Base-by-base conservation (phyloP, 2,888 invertebrate genomes). In the Meiosimyza decipiens region DNA sequence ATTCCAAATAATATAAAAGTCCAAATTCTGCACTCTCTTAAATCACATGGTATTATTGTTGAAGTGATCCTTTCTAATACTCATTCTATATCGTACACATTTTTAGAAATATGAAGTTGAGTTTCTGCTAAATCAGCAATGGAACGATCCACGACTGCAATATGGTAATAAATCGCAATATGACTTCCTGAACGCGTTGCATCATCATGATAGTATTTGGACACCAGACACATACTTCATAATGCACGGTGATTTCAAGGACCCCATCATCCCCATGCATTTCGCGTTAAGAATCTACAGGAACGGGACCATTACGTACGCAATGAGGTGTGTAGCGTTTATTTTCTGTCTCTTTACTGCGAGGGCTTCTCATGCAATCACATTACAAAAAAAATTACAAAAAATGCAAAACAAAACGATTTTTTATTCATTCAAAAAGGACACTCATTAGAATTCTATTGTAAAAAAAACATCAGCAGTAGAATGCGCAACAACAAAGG, bases 171-270 rank as follows among this genome's bases (percentile, higher is more conserved):
- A 93, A 87, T 95, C 94, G 80, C 91, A 92, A 83, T 95, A 94
- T 90, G 94, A 94, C 84, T 96, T 92, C 88, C 90, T 97, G 82
- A 97, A 97, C 89, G 97, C 95, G 78, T 94, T 97, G 83, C 96
- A 96, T 87, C 96, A 97, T 87, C 94, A 95, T 90, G 93, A 94
- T 86, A 92, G 95, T 85, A 94, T 96, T 86, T 96, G 96, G 96
- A 90, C 96, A 82, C 96, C 97, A 76, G 97, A 97, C 89, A 96
- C 96, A 73, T 96, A 96, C 88, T 97, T 97, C 89, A 96, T 96
- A 87, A 96, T 96, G 94, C 96, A 97, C 88, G 97, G 97, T 77
- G 96, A 97, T 89, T 97, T 96, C 89, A 96, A 96, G 90, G 95
- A 95, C 88, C 95, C 95, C 78, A 92, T 96, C 86, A 95, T 95